A percentile compares a stretch with the other conserved stretches of the same genome.
phyloP scores from a whole-genome alignment of 2,888 invertebrate genomes.

The Cephus runcator region DNA sequence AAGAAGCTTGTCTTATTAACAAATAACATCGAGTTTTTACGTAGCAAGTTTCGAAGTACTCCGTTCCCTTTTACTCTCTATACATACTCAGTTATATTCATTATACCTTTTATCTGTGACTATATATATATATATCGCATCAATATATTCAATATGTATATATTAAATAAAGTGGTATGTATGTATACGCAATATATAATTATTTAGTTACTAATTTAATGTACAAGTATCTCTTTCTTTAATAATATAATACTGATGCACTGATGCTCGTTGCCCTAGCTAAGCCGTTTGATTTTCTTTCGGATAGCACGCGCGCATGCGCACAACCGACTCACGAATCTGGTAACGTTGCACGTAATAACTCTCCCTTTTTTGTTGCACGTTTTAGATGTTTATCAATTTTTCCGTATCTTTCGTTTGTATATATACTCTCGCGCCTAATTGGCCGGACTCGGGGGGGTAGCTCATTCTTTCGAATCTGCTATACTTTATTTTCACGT shows the following conservation, averaged over 20 bases:
- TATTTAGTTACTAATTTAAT: conserved; percentile 49
- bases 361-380: background rate
- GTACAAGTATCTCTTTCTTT: conserved; percentile 43
- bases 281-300: conserved; percentile 32
- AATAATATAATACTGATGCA: conserved; percentile 61
- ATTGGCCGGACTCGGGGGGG: background rate
- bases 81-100: conserved; percentile 19
- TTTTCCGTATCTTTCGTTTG: background rate
- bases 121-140: conserved; percentile 33
- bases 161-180: conserved; percentile 51
- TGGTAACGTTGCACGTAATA: background rate
- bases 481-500: background rate
- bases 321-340: background rate
- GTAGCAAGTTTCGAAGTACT: conserved; percentile 15
- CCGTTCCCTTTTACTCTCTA: conserved; percentile 16
- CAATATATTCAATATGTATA: conserved; percentile 32
- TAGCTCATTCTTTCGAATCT: background rate
- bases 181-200: conserved; percentile 52
- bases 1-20: conserved; percentile 26
- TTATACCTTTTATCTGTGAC: conserved; percentile 31
- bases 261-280: conserved; percentile 47
- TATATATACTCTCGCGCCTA: background rate
- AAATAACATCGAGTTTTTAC: conserved; percentile 38
- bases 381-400: background rate
- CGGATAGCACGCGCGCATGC: background rate